These are phyloP conservation scores for Clarias gariepinus DNA, from an alignment of 2,113 vertebrate species.

Conservation along the genomic window DNA sequence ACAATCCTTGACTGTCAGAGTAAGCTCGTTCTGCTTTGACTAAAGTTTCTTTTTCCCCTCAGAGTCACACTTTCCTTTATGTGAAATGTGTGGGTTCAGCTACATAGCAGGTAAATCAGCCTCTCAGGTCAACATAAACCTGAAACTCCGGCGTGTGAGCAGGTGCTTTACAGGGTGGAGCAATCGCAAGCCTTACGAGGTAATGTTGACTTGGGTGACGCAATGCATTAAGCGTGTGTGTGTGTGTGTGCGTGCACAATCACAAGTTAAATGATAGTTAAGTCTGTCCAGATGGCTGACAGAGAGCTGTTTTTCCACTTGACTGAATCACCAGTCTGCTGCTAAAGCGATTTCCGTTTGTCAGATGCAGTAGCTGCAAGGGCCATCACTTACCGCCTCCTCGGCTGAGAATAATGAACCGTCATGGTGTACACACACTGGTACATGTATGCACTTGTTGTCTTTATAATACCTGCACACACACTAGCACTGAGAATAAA, in stretches of 20 bases:
- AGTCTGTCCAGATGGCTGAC: conserved; percentile 36
- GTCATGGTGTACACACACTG: not conserved
- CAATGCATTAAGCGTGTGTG: conserved; percentile 23
- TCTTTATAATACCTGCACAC: too few species aligned
- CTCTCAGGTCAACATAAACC: not conserved
- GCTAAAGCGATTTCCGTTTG: conserved; percentile 45
- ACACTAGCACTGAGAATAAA: not conserved
- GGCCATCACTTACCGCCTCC: conserved; percentile 2
- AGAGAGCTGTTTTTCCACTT: conserved; percentile 52
- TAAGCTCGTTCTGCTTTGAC: not conserved
- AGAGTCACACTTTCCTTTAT: not conserved
- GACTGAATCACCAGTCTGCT: conserved; percentile 46
- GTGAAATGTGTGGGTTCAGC: not conserved
- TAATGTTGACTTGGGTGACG: conserved; percentile 28
- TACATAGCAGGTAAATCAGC: too few species aligned
- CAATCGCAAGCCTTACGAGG: not conserved
- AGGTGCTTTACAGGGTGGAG: conserved; percentile 27
- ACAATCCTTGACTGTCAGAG: not conserved
- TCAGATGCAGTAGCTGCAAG: conserved; percentile 18
- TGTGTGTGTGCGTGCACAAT: not conserved
- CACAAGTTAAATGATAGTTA: conserved; percentile 17
- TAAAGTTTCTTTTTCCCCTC: not conserved
- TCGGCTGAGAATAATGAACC: conserved; percentile 32
- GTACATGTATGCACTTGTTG: too few species aligned
- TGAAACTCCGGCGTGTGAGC: conserved; percentile 2